Base-by-base conservation (phyloP, 1,140 invertebrate species). In the Nixonia krombeini region DNA sequence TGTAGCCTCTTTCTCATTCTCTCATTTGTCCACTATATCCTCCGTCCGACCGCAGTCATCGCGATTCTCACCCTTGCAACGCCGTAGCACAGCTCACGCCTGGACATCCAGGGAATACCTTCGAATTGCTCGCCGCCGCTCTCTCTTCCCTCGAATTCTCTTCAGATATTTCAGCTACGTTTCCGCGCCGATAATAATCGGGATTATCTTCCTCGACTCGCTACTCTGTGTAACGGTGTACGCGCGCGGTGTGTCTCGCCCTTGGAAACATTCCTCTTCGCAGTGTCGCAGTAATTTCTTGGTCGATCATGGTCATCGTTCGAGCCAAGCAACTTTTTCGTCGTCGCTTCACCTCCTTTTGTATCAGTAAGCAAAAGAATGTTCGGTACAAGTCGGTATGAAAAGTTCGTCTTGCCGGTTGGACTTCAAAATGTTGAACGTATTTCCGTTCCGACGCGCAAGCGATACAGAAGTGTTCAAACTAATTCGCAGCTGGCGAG, bases 61-160 rank as follows among this genome's bases (percentile, higher is more conserved):
- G 76, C 74, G 69, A 72, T 69, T 76, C 78, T 76, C 79, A 74
- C 65, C 70, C 68, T 63, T 62, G 61, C 52, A 64, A 29, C 53
- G 58, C 57, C 52, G 56, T 4, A 65, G 56, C 59, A 52, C 31
- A 63, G 50, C 63, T 56, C 69, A 64, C 57, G 57, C 52, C 51
- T 64, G 40, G 28, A 56, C 51, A 66, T 74, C 67, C 70, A 68
- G 79, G 79, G 77, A 80, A 81, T 81, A 80, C 79, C 74, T 78
- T 67, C 65, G 73, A 57, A 75, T 76, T 76, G 64, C 70, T 72
- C 63, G 13, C 40, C 25, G 26, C 37, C 9, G 15, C 21, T 44
- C 31, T 33, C 55, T 61, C 51, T 47, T 52, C 49, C 44, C 18
- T 26, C 52, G 42, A 64, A 42, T 64, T 61, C 58, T 42, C 50